Evolutionary conservation across 1,140 invertebrate genomes (phyloP), one percentile per base, ranked within the genome.

Genomic region (Anastatus disparis): DNA sequence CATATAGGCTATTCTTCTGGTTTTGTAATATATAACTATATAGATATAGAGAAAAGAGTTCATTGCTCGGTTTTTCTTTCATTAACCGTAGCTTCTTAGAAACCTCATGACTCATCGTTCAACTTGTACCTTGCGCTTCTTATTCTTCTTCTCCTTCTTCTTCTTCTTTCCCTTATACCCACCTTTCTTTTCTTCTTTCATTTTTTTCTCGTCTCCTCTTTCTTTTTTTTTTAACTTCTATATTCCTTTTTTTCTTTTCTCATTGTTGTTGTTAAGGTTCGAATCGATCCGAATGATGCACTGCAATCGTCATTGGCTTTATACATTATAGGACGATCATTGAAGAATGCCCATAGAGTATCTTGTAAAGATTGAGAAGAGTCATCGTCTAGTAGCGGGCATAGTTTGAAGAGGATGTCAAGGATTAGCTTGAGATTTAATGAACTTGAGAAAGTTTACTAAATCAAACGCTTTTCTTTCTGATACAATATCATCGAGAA

Each of bases 71-170:
- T 31, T 52, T n/a, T n/a, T 50, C 44, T 58, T 59, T 67, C 65
- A 67, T 67, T 67, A n/a, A 67, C 65, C 44, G 65, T 67, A 67
- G 53, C 55, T 67, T 69, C 66, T 69, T 27, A 56, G 66, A 69
- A 69, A 69, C 42, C n/a, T 24, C 53, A 58, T 58, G 65, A 67
- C 53, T 67, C 65, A 67, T 67, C 65, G 52, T 6, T 24, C 24
- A 24, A 27, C 12, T 61, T 61, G 38, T 26, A 40, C 55, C 24
- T 29, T 20, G 40, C 40, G n/a, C 42, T 44, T 7, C 20, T 22
- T 8, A n/a, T n/a, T n/a, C n/a, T n/a, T n/a, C n/a, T 12, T 2
- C 22, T 29, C 40, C 38, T 20, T 31, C 40, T 24, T 40, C 63
- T 24, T 63, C 17, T 20, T 40, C 22, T 53, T 9, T 17, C 12